Base-by-base conservation (phyloP, 2,888 invertebrate genomes). In the Caenorhabditis becei region DNA sequence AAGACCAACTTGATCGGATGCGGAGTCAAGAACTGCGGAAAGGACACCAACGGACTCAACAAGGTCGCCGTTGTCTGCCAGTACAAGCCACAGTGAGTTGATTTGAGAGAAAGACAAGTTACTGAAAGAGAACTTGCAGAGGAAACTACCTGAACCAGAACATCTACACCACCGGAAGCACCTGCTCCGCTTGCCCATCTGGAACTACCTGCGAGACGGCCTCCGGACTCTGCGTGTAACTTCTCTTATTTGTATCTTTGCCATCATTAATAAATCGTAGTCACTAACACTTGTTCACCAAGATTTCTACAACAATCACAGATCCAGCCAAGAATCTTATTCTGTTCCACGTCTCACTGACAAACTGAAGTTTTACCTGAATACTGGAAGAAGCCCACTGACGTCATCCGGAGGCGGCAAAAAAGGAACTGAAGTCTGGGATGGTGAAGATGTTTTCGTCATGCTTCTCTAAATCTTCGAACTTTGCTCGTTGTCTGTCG, bases 11-110 rank as follows among this genome's bases (percentile, higher is more conserved):
- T 71, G 16, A 63, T 82, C 16, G 82, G 82, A 47, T 82, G 82
- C 37, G 82, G 82, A 26, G 82, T 72, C 7, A 67, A 71, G 37
- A 71, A 59, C 44, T 82, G 72, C 65, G 75, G 75, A 75, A 58
- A 41, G 28, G 74, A 74, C 51, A 18, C 69, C n/a, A 75, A 67
- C 28, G 56, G 65, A 53, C 26, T 47, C 16, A 65, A 72, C 28
- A 79, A 67, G 23, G 66, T 72, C 24, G n/a, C 63, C 23, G 74
- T 75, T 24, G 80, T 80, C 23, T 80, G 80, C 35, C 80, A 80
- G 28, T 80, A 80, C 54, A 80, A 65, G 37, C 47, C 66, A 54
- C 70, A 56, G 80, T 80, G 26, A 75, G 78, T 71, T 20, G 10
- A 37, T 14, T 3, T n/a, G 3, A 10, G 28, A 56, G 32, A 32